Conservation (phyloP, 2,113 vertebrate species). For the Theristicus caerulescens region DNA sequence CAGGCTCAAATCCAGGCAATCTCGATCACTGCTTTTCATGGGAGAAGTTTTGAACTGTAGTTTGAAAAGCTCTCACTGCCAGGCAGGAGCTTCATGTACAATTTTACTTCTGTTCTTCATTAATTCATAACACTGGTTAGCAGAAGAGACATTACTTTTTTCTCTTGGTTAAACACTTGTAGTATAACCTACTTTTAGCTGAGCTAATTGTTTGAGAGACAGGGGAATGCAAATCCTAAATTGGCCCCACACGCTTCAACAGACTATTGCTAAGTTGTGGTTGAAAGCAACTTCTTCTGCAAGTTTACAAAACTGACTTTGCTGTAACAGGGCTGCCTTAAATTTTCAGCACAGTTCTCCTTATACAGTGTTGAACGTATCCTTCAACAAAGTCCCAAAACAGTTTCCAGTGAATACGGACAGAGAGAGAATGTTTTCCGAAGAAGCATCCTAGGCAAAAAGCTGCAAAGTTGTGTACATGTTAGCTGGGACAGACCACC, state of each 20-base stretch:
- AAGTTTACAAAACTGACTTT: background rate
- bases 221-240: background rate
- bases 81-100: background rate
- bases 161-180: background rate
- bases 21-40: background rate
- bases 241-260: background rate
- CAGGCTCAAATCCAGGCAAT: background rate
- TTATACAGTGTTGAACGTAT: background rate
- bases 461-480: background rate
- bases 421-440: background rate
- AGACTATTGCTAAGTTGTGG: background rate
- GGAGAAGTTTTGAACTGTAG: background rate
- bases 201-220: background rate
- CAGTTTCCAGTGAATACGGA: background rate
- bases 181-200: background rate
- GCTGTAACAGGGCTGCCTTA: background rate
- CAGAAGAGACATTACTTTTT: background rate
- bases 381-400: background rate
- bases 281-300: background rate
- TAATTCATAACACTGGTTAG: background rate
- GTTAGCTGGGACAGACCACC: background rate
- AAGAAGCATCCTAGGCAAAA: background rate
- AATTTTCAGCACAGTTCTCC: background rate
- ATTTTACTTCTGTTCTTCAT: background rate
- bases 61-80: background rate